Evolutionary conservation across 30 jellyfish, hydroid and myxozoan species (phyloP), one percentile per base, ranked within the genome.

Genomic region (Mastigias papua): DNA sequence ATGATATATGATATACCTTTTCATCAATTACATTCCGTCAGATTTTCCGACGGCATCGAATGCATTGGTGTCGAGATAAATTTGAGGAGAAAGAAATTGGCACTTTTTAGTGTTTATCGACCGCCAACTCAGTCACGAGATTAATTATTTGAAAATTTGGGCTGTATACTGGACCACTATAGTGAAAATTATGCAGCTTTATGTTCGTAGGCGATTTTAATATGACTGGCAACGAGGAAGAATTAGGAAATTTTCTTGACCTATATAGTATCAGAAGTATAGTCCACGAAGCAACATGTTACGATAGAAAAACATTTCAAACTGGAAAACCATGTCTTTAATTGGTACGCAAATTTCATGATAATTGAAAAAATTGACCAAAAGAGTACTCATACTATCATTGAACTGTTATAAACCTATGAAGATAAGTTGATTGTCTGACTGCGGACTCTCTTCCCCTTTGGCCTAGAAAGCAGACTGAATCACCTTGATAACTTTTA

Each of bases 121-220:
- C n/a, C n/a, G n/a, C n/a, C n/a, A n/a, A n/a, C n/a, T n/a, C 71
- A 51, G 33, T 32, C 77, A 10, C 71, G 15, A 22, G 82, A 42
- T 46, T 1, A 48, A 3, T 26, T 80, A 34, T 79, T 63, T 15
- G 74, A 79, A 60, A 79, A 28, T 58, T 84, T 79, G 26, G 90
- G 49, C 50, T 25, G 67, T 34, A 84, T 84, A 33, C 66, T 79
- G 6, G 79, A 80, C 34, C 65, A 57, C 63, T 48, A 79, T 31
- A 70, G 31, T 70, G 82, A 32, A 34, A 31, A 37, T 16, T 70
- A 70, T 70, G 82, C 32, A 70, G 34, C 15, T 70, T 70, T 37
- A 10, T 70, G 82, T 70, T 70, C 13, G 28, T 70, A 7, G 49
- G 78, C 8, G 78, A 66, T 66, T 66, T 66, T 20, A 66, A 66